Evolutionary conservation across 2,888 invertebrate species (phyloP).

Genomic region (Philereme vetulata): DNA sequence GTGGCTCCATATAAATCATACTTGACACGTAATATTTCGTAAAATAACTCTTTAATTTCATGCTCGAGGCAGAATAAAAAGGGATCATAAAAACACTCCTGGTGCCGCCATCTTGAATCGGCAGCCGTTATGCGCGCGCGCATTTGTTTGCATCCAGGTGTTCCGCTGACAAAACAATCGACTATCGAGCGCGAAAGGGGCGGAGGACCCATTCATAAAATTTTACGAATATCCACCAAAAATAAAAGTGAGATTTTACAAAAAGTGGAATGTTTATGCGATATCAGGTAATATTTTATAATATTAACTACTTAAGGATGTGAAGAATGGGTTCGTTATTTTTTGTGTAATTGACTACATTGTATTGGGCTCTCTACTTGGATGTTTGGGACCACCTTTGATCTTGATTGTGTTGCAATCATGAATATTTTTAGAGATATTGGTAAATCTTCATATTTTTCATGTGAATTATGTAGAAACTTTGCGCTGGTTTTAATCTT

Average conservation of each 20-base stretch:
- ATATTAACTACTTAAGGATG: slow-evolving; percentile 76
- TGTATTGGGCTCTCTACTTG: slow-evolving; percentile 54
- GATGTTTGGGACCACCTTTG: slow-evolving; percentile 42
- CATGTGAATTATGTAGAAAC: too few relatives aligned
- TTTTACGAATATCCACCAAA: slow-evolving; percentile 71
- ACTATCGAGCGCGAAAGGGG: slow-evolving; percentile 72
- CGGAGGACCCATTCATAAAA: slow-evolving; percentile 74
- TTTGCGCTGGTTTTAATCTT: too few relatives aligned
- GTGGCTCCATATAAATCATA: slow-evolving; percentile 31
- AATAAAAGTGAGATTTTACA: slow-evolving; percentile 64
- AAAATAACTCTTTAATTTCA: slow-evolving; percentile 42
- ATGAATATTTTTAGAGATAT: neutral
- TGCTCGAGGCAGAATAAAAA: slow-evolving; percentile 43
- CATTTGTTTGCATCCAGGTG: slow-evolving; percentile 79
- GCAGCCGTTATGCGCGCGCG: slow-evolving; percentile 68
- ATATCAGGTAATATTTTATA: slow-evolving; percentile 77
- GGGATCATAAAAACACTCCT: slow-evolving; percentile 45
- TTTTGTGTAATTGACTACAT: slow-evolving; percentile 66
- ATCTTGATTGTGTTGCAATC: neutral
- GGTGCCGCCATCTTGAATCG: slow-evolving; percentile 64
- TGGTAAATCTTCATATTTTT: too few relatives aligned
- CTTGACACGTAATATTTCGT: slow-evolving; percentile 36
- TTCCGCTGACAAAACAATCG: slow-evolving; percentile 82
- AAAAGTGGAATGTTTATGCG: slow-evolving; percentile 51
- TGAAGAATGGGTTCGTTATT: slow-evolving; percentile 74